Base-by-base conservation (phyloP, 2,888 invertebrate species). In the Endotricha flammealis region DNA sequence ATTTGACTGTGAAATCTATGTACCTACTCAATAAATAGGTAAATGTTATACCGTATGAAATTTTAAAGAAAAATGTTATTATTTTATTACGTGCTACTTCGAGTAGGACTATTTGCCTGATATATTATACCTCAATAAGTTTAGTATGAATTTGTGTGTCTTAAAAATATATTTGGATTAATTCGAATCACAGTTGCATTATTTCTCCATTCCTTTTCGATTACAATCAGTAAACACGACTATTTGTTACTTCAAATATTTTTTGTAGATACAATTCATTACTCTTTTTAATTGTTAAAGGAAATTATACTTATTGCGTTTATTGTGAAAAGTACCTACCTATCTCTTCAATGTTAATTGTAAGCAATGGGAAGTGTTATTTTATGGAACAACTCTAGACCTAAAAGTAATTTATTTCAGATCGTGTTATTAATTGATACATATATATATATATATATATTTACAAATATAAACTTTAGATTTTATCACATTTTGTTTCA, bases 111-210 rank as follows among this genome's bases (percentile, higher is more conserved):
- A 63, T 74, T 71, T 77, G 78, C 77, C 81, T 80, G 72, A 76
- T 64, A 73, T 71, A 71, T 74, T 75, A 71, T 85, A 85, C 83
- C 83, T 83, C 83, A 85, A 74, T 81, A 81, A 74, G 74, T 79
- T 80, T 77, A 80, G 69, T 74, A 72, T 72, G 69, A 75, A 73
- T 79, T 69, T 76, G 78, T 73, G 75, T 79, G 73, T 81, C 72
- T 80, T 78, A 71, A 73, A 71, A 73, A 80, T 77, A 81, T 78
- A 76, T 72, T 76, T 70, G 66, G 66, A 76, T 75, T 23, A 74
- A 71, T 69, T 73, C 71, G 71, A 72, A 69, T 55, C 49, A 50
- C 44, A 48, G 52, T 68, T 56, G 64, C 66, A 64, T 74, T 73
- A 68, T 77, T 68, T 59, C 46, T 54, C 32, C 48, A 39, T 44